Percentiles rank a stretch among this genome's conserved stretches.
phyloP scores from a whole-genome alignment of 2,888 invertebrate genomes.

The Athetis lepigone region DNA sequence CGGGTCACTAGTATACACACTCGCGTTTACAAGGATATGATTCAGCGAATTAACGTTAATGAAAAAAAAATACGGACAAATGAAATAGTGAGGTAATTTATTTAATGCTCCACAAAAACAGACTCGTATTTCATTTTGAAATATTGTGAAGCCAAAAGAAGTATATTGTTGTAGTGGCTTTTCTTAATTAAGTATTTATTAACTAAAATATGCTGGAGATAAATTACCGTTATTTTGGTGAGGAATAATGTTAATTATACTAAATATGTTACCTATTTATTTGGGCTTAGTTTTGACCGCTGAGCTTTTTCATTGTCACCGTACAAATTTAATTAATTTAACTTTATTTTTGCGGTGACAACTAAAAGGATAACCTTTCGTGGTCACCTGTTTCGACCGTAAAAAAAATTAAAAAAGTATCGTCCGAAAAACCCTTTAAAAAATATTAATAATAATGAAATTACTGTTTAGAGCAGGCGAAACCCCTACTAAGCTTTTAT shows the following conservation, averaged over 20 bases:
- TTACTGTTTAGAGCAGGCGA: too few relatives aligned
- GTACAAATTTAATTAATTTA: too few relatives aligned
- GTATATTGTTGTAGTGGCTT: neutral
- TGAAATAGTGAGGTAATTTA: constrained; percentile 27
- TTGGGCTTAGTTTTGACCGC: too few relatives aligned
- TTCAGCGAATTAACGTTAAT: constrained; percentile 25
- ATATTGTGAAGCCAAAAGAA: constrained; percentile 18
- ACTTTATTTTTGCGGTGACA: too few relatives aligned
- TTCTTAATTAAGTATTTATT: neutral
- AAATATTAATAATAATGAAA: too few relatives aligned
- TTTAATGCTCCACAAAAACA: constrained; percentile 30
- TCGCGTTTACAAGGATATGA: constrained; percentile 22
- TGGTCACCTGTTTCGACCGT: too few relatives aligned
- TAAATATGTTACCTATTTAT: too few relatives aligned
- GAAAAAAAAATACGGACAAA: constrained; percentile 12
- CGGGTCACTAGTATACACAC: neutral
- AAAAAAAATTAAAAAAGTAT: too few relatives aligned
- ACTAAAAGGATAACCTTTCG: too few relatives aligned
- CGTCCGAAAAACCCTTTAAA: too few relatives aligned
- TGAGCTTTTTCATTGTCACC: neutral
- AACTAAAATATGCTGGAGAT: neutral
- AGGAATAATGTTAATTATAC: neutral
- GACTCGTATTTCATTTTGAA: constrained; percentile 30
- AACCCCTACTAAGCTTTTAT: too few relatives aligned
- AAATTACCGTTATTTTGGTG: neutral